Evolutionary conservation across 2,888 invertebrate species (phyloP), one percentile per base, ranked within the genome.

Genomic region (Drosophila vallismaia): DNA sequence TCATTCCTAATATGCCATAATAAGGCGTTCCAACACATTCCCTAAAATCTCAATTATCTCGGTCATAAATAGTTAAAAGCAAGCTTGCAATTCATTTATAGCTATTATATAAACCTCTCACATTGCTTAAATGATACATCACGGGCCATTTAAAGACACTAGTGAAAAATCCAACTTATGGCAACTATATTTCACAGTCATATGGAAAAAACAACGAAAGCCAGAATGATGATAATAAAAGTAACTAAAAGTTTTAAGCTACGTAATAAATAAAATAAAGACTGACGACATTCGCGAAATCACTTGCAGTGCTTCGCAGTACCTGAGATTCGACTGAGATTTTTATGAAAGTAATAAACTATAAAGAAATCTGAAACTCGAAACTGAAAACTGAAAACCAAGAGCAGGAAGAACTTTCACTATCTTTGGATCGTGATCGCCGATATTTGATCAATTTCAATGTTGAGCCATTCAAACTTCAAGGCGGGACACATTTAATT

Each of bases 351-450:
- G 24, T 26, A 10, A 44, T 44, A 52, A 63, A 66, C n/a, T 33
- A 31, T 31, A 12, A 9, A 45, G 42, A 44, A 40, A 48, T 10
- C 10, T 42, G 42, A 36, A 36, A 36, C 36, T n/a, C 1, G 5
- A n/a, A 33, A n/a, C 36, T 36, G 36, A n/a, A 19, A 36, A 40
- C 46, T 53, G 53, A 74, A 58, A 58, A 29, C 4, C 42, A 24
- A 29, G 31, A 50, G 58, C 52, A 36, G 19, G 42, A 53, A 77
- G 68, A 78, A 84, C 82, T 79, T 84, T 79, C 85, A 81, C 85
- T 78, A 62, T 62, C 56, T 36, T 9, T 8, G 24, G 7, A 44
- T 69, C 49, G 53, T 44, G 19, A 56, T 44, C 26, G 57, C 14
- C 26, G 69, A 66, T 38, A 55, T 40, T 48, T 19, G 12, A 64